A percentile compares a stretch with the other conserved stretches of the same genome.
Evolutionary conservation across 2,797 vertebrate species (phyloP).

Genomic region (Gila robusta): DNA sequence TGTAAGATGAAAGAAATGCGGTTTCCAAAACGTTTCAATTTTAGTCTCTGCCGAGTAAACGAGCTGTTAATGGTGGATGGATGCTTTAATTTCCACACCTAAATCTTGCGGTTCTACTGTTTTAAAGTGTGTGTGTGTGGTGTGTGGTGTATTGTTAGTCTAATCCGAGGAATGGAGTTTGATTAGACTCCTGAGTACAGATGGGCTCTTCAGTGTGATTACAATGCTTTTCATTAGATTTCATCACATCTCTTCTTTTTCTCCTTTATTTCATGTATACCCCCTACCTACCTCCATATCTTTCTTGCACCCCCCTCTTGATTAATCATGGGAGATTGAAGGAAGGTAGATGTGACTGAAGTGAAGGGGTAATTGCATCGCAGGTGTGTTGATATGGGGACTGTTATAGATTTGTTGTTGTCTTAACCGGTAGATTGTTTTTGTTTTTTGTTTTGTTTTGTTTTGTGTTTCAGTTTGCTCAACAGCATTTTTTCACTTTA

Average conservation of each 20-base stretch:
- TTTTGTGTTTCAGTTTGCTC: background rate
- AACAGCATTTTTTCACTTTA: background rate
- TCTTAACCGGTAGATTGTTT: background rate
- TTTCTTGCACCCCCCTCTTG: slow-evolving; percentile 10
- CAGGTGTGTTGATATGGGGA: slow-evolving; percentile 35
- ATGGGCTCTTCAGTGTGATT: slow-evolving; percentile 62
- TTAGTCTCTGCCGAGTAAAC: background rate
- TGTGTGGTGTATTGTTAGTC: slow-evolving; percentile 31
- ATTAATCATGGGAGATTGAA: slow-evolving; percentile 51
- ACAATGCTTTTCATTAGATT: slow-evolving; percentile 62
- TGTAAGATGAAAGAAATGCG: background rate
- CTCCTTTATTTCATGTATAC: slow-evolving; percentile 20
- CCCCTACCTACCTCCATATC: background rate
- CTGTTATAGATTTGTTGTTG: background rate
- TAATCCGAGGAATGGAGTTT: slow-evolving; percentile 44
- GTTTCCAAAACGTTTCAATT: slow-evolving; percentile 13
- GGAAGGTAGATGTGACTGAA: slow-evolving; percentile 34
- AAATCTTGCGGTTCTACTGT: background rate
- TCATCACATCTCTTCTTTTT: slow-evolving; percentile 54
- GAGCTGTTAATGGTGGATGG: background rate
- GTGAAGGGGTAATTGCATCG: slow-evolving; percentile 41
- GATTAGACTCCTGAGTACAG: slow-evolving; percentile 57
- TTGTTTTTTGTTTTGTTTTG: background rate
- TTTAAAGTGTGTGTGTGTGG: slow-evolving; percentile 6
- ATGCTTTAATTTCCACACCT: slow-evolving; percentile 28